Evolutionary conservation across 1,140 invertebrate species (phyloP), one percentile per base, ranked within the genome.

Genomic region (Eupristina koningsbergeri): DNA sequence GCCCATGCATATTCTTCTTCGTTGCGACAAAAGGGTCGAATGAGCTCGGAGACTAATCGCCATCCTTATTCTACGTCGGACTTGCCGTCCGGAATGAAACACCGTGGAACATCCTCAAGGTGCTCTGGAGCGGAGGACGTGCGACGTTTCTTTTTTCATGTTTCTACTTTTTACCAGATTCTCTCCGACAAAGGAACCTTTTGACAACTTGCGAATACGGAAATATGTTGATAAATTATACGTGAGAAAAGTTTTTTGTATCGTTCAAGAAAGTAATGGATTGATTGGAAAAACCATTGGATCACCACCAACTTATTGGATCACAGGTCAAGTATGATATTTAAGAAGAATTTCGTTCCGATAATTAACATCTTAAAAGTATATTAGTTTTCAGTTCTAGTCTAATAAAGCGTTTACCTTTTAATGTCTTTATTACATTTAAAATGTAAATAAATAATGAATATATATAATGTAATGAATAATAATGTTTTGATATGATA

Each of bases 51-150:
- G 50, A 81, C 71, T 74, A 74, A 81, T 81, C 69, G 53, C 50
- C 15, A 31, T 81, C 53, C 71, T 81, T 74, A 81, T 17, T 81
- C 80, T 61, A 58, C n/a, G 80, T 81, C 79, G 17, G 3, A 9
- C 69, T 81, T 67, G 34, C n/a, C 39, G 17, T 17, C 64, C 5
- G 36, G 34, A 34, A 67, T 22, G 31, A 17, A 67, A 5, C 64
- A 15, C 64, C 5, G 22, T 22, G 15, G 29, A 19, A 39, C 15
- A n/a, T 58, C 22, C 53, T 58, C 22, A 9, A 0, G 26, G 1
- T 19, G 22, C 53, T 9, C 15, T 22, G 31, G 5, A 67, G 17
- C 17, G 19, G 64, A 31, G 29, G 64, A 2, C 36, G 1, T 9
- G 36, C 26, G 64, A 15, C 17, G 67, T 17, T 71, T 58, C 19